A percentile compares a stretch with the other conserved stretches of the same genome.
phyloP scores from a whole-genome alignment of 2,797 vertebrate genomes.

The Acanthiza pusilla region DNA sequence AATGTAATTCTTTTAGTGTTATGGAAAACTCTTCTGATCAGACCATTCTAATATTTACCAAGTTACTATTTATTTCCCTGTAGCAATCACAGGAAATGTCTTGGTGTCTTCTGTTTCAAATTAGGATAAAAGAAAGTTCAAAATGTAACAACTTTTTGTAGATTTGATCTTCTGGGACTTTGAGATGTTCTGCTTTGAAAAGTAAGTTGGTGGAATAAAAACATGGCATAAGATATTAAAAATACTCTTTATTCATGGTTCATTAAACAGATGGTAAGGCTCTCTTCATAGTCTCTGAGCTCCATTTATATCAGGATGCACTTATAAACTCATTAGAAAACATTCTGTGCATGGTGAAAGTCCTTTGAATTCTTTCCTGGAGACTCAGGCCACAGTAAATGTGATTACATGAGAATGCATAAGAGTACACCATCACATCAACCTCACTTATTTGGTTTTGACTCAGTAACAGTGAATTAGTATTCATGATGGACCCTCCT shows the following conservation, averaged over 20 bases:
- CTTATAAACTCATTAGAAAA: conserved; percentile 8
- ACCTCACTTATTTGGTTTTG: conserved; percentile 60
- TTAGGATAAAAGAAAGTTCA: conserved; percentile 11
- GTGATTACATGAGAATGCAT: conserved; percentile 9
- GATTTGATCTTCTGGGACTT: neutral
- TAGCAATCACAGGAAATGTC: neutral
- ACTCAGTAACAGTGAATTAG: conserved; percentile 66
- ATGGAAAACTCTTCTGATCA: neutral
- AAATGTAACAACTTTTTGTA: neutral
- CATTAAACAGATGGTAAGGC: neutral
- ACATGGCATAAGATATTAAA: neutral
- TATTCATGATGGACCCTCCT: conserved; percentile 69
- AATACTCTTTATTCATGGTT: conserved; percentile 1
- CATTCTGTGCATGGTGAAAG: neutral
- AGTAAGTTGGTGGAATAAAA: neutral
- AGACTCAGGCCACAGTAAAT: neutral
- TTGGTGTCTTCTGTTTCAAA: neutral
- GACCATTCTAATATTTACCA: neutral
- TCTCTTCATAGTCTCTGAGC: neutral
- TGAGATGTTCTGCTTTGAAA: conserved; percentile 1
- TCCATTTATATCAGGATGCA: neutral
- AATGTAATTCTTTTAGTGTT: neutral
- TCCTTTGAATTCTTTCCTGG: neutral
- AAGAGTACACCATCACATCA: conserved; percentile 31
- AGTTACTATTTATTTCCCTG: neutral